Percentiles rank a stretch among this genome's conserved stretches.
Conservation (phyloP, 1,140 invertebrate genomes). For the Laupala kohalensis region DNA sequence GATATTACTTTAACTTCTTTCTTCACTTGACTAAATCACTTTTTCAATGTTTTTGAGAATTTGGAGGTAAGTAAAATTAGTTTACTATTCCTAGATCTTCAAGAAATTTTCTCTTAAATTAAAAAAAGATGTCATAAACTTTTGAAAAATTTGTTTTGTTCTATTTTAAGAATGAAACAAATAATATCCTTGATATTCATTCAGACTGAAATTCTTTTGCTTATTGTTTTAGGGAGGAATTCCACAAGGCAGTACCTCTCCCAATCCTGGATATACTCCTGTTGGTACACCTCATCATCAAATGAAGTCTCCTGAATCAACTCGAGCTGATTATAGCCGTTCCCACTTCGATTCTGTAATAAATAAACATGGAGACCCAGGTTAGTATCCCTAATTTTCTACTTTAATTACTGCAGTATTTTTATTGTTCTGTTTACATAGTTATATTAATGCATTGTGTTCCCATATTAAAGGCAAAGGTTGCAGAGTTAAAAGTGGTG, state of each 20-base stretch:
- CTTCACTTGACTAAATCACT: too few species aligned
- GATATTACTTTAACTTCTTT: too few species aligned
- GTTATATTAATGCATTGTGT: neutral
- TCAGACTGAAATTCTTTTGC: too few species aligned
- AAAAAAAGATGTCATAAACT: too few species aligned
- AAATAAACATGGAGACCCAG: constrained; percentile 17
- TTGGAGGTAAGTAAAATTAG: too few species aligned
- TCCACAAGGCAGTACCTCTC: constrained; percentile 6
- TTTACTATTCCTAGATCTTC: too few species aligned
- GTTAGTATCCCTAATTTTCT: neutral
- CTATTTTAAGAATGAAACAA: too few species aligned
- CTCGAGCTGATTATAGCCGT: constrained; percentile 42
- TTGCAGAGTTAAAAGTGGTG: constrained; percentile 26
- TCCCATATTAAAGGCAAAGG: constrained; percentile 21
- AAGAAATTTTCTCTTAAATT: too few species aligned
- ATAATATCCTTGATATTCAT: too few species aligned
- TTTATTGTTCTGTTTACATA: neutral
- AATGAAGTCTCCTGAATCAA: constrained; percentile 25
- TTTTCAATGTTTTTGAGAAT: too few species aligned
- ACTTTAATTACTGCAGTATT: neutral
- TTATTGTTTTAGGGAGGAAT: neutral
- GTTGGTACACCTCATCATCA: constrained; percentile 24
- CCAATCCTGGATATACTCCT: constrained; percentile 12
- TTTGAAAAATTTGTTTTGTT: too few species aligned
- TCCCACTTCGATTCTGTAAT: constrained; percentile 49